These are phyloP conservation scores for Oligia latruncula DNA, from an alignment of 2,888 invertebrate species.

Conservation along the genomic window DNA sequence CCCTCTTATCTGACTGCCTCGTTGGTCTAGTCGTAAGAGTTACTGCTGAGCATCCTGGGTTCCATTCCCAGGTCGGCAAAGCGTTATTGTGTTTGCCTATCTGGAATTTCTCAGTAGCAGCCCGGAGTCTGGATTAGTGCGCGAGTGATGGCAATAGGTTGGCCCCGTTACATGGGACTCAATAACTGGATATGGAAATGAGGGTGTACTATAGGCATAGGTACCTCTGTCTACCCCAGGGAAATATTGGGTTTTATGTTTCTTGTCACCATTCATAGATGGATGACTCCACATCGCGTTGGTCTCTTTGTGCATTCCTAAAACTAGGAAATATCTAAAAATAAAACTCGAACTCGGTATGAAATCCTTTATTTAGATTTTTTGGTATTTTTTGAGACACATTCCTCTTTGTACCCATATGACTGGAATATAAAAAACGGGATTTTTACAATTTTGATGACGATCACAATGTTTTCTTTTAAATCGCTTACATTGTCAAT, in stretches of 20 bases:
- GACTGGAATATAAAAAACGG: conserved; percentile 77
- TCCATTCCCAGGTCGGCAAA: no score
- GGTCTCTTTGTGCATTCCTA: neutral
- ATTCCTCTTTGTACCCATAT: conserved; percentile 79
- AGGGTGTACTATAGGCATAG: no score
- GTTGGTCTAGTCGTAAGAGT: no score
- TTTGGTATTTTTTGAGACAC: conserved; percentile 88
- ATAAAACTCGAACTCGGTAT: conserved; percentile 77
- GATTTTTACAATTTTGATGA: conserved; percentile 48
- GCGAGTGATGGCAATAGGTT: no score
- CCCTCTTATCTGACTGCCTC: neutral
- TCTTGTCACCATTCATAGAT: neutral
- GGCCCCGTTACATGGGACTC: no score
- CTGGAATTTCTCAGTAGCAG: no score
- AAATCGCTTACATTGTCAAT: conserved; percentile 41
- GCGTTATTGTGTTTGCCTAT: no score
- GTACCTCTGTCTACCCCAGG: no score
- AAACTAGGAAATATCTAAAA: conserved; percentile 28
- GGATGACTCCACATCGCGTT: neutral
- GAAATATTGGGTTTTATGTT: no score
- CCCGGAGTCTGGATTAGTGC: no score
- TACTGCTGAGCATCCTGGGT: no score
- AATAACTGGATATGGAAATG: no score
- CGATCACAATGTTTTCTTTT: conserved; percentile 43
- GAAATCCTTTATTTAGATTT: conserved; percentile 86